Evolutionary conservation across 1,140 invertebrate genomes (phyloP), one percentile per base, ranked within the genome.

Genomic region (Hyposmocoma kahamanoa): DNA sequence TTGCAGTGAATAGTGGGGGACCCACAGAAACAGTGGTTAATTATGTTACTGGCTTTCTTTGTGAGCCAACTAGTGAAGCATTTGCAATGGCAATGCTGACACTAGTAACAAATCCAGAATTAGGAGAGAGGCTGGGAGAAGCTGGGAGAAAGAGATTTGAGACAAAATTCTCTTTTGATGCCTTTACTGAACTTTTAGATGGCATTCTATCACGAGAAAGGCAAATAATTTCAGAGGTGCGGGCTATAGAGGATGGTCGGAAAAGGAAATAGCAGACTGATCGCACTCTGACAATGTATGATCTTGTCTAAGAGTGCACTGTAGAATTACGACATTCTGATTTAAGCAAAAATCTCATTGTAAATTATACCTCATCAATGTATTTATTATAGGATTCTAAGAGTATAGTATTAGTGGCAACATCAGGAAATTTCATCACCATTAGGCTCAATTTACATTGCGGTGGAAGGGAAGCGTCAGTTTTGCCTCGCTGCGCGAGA

Each of bases 1-100:
- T 99, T 58, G 98, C 98, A 0, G 92, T 96, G 0, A 96, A 97
- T 70, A 96, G 93, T 75, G 98, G 98, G 21, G 98, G 98, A 1
- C 98, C 98, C 0, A 92, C 90, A 3, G 98, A 99, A 86, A 99
- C 98, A 0, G 89, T 99, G 39, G 88, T 93, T 0, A 86, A 98
- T 87, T 90, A 90, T n/a, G 86, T 91, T 4, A 99, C 97, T 3
- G 98, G 98, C 6, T 99, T 92, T 75, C 86, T 99, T 3, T 95
- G 95, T 68, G 88, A 93, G 34, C 84, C 91, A 5, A 88, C 84
- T 15, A 84, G 90, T 17, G 83, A 91, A 48, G 87, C 89, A 47
- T 98, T 99, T 88, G 91, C 94, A 5, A 82, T 89, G 28, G 92
- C 92, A 20, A 96, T 99, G 92, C 72, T 87, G 15, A 89, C 89